Evolutionary conservation across 2,113 vertebrate species (phyloP), one percentile per base, ranked within the genome.

Genomic region (Scytalopus superciliaris): DNA sequence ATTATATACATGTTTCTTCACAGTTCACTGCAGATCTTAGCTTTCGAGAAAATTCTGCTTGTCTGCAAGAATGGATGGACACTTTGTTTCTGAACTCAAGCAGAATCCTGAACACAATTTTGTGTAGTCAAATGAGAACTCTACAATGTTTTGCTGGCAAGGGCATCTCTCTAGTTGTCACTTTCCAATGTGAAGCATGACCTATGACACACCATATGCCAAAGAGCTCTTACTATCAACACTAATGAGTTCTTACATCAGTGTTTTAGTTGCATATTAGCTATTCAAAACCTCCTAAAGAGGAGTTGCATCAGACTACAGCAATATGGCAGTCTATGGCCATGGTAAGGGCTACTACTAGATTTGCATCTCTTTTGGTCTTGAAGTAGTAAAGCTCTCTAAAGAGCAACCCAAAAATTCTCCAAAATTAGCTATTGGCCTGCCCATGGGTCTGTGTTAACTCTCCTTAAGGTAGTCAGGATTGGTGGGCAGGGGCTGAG

Each of bases 391-490:
- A 56, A 67, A 68, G 31, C 16, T 79, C 19, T 57, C 8, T 68
- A n/a, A 45, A 64, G 16, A 69, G 19, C 35, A 89, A 67, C 22
- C 13, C 66, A 10, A 4, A 39, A 11, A 42, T 87, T 72, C 64
- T 90, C 35, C 21, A 59, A 6, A 74, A 7, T 5, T 52, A 33
- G 31, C 25, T 63, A 0, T 55, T 70, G 70, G 12, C 31, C 72
- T 73, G 40, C 33, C 27, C 9, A 0, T 22, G 19, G 9, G 11
- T 63, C 52, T 67, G 14, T 1, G 1, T 73, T 84, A 37, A 35
- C 14, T 72, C 44, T 60, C 2, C 3, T 53, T 83, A 50, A 12
- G 1, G 0, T 68, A 25, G 7, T 15, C 0, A 0, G 31, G 42
- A 33, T 14, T 52, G 47, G 13, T 0, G 2, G 62, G 31, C 30